Evolutionary conservation across 1,140 invertebrate genomes (phyloP).

Genomic region (Eupeodes corollae): DNA sequence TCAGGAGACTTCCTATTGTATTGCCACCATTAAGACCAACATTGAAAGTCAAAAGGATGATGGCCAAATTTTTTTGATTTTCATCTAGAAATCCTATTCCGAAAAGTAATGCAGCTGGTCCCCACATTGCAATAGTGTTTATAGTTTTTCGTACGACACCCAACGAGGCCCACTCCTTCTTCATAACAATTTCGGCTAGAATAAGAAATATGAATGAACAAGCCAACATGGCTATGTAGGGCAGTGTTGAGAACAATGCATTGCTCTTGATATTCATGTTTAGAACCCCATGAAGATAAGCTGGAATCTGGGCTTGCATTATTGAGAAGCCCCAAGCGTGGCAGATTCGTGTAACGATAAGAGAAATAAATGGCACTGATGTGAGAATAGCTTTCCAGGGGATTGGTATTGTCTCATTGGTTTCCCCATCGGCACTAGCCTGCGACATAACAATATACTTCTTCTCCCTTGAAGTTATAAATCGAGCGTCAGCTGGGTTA

Average conservation of each 20-base stretch:
- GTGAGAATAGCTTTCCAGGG: constrained; percentile 70
- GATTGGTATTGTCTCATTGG: constrained; percentile 8
- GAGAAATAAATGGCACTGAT: constrained; percentile 70
- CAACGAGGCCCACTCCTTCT: constrained; percentile 42
- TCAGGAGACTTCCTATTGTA: constrained; percentile 57
- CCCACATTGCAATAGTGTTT: constrained; percentile 51
- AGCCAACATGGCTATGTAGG: constrained; percentile 64
- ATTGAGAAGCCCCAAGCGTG: constrained; percentile 95
- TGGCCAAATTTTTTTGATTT: constrained; percentile 41
- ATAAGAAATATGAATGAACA: constrained; percentile 58
- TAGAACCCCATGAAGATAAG: constrained; percentile 75
- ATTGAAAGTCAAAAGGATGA: constrained; percentile 52
- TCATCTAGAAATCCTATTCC: constrained; percentile 47
- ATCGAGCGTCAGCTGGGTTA: constrained; percentile 42
- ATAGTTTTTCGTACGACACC: constrained; percentile 52
- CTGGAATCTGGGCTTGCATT: constrained; percentile 81
- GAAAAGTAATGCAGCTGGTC: constrained; percentile 50
- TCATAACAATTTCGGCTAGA: constrained; percentile 49
- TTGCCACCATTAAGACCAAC: constrained; percentile 68
- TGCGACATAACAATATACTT: constrained; percentile 43
- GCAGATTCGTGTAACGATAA: constrained; percentile 72
- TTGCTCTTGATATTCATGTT: constrained; percentile 63
- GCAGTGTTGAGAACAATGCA: constrained; percentile 62
- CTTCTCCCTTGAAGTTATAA: constrained; percentile 46
- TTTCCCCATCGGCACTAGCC: neutral